Evolutionary conservation across 2,113 vertebrate species (phyloP).

Genomic region (rabbit (Oryctolagus cuniculus)): DNA sequence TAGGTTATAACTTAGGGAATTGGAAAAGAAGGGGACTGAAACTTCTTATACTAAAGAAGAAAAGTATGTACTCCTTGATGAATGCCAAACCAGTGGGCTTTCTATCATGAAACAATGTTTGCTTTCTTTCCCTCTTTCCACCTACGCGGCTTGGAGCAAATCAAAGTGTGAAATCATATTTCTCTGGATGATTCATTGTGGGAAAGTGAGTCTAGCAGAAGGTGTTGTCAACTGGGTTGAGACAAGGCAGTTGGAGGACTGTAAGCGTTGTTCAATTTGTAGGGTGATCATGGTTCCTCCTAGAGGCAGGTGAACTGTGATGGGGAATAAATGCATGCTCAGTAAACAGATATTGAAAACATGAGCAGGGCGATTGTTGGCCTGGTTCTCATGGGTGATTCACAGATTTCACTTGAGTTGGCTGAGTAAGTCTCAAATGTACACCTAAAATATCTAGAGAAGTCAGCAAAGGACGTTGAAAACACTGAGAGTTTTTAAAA

Average conservation of each 20-base stretch:
- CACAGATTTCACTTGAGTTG: not conserved
- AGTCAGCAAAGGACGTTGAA: constrained; percentile 1
- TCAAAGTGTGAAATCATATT: constrained; percentile 49
- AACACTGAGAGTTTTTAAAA: not conserved
- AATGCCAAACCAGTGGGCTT: not conserved
- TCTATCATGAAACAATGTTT: not conserved
- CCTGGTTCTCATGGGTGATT: not conserved
- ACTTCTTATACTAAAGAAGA: not conserved
- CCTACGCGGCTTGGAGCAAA: constrained; percentile 49
- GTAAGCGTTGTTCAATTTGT: not conserved
- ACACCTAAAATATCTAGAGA: not conserved
- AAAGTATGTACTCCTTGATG: not conserved
- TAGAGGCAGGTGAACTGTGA: not conserved
- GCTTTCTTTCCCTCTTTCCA: not conserved
- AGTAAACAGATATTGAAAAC: not conserved
- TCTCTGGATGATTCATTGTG: constrained; percentile 63
- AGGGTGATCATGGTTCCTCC: not conserved
- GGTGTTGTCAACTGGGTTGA: not conserved
- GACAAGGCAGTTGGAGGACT: not conserved
- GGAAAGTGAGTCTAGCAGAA: constrained; percentile 58
- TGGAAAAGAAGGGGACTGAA: not conserved
- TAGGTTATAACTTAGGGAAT: not conserved
- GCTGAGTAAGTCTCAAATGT: not conserved
- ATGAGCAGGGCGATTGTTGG: not conserved
- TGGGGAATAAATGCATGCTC: not conserved